Percentiles rank a stretch among this genome's conserved stretches.
phyloP scores from a whole-genome alignment of 30 jellyfish, hydroid and myxozoan species.

The Mastigias papua region DNA sequence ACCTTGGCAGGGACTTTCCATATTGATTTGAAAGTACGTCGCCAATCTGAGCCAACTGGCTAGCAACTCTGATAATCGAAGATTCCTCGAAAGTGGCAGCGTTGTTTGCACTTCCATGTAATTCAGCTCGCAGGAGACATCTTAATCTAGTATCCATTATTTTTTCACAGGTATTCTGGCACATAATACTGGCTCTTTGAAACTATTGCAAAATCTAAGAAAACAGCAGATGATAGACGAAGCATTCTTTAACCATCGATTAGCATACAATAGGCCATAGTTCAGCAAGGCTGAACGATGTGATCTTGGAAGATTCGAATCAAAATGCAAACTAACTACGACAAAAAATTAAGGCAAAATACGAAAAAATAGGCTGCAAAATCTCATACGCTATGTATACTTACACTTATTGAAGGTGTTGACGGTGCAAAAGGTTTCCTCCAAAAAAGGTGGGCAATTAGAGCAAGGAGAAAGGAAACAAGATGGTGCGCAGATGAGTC shows the following conservation, averaged over 20 bases:
- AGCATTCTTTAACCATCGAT: background rate
- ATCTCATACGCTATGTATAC: background rate
- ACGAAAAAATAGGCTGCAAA: background rate
- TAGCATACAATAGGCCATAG: background rate
- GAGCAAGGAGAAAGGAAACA: conserved; percentile 24
- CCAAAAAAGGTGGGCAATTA: conserved; percentile 1
- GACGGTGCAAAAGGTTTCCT: background rate
- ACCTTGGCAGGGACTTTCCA: conserved; percentile 23
- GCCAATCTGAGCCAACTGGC: conserved; percentile 71
- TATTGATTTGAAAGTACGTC: conserved; percentile 45
- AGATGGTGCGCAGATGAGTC: conserved; percentile 51
- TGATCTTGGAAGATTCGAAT: background rate
- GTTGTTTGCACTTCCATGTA: background rate
- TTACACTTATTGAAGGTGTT: background rate
- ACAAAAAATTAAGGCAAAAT: background rate
- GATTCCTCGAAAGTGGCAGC: conserved; percentile 46
- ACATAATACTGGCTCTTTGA: background rate
- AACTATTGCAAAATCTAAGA: background rate
- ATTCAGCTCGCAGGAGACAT: conserved; percentile 41
- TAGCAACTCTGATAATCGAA: conserved; percentile 39
- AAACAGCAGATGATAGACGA: background rate
- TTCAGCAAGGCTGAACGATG: background rate
- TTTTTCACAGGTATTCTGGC: conserved; percentile 32
- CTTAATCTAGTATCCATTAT: conserved; percentile 33
- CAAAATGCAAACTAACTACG: background rate